Conservation (phyloP, 2,113 vertebrate genomes). For the Pterocles burchelli region DNA sequence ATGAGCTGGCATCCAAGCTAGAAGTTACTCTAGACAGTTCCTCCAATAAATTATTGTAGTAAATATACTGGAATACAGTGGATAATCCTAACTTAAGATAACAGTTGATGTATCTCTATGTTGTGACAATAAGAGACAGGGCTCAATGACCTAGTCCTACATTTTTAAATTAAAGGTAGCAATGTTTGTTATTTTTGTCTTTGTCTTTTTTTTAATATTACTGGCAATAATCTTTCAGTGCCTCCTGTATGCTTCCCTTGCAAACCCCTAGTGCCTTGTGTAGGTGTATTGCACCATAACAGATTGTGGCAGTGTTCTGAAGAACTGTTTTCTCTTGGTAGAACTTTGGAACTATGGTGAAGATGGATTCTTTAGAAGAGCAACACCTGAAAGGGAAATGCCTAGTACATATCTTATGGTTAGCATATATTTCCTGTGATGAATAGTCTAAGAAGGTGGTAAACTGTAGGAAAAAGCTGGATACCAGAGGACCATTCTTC, state of each 20-base stretch:
- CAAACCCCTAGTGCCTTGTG: background rate
- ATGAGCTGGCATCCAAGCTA: background rate
- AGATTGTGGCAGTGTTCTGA: background rate
- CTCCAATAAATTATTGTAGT: background rate
- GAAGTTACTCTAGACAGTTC: background rate
- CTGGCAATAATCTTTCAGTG: background rate
- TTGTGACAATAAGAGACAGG: background rate
- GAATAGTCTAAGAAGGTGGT: background rate
- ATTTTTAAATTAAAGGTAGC: background rate
- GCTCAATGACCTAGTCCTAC: background rate
- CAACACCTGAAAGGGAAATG: background rate
- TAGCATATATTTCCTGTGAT: background rate
- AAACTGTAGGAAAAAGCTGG: background rate
- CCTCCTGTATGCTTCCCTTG: background rate
- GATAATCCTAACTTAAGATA: background rate
- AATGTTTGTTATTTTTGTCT: too few relatives aligned
- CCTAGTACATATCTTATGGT: accelerated
- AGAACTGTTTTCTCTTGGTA: background rate
- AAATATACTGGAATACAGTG: background rate
- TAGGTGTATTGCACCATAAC: background rate
- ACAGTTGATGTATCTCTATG: background rate
- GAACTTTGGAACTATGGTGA: background rate
- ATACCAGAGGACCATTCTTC: background rate
- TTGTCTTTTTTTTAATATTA: background rate
- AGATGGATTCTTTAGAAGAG: background rate